Evolutionary conservation across 2,113 vertebrate genomes (phyloP).

Genomic region (Eulemur rufifrons): DNA sequence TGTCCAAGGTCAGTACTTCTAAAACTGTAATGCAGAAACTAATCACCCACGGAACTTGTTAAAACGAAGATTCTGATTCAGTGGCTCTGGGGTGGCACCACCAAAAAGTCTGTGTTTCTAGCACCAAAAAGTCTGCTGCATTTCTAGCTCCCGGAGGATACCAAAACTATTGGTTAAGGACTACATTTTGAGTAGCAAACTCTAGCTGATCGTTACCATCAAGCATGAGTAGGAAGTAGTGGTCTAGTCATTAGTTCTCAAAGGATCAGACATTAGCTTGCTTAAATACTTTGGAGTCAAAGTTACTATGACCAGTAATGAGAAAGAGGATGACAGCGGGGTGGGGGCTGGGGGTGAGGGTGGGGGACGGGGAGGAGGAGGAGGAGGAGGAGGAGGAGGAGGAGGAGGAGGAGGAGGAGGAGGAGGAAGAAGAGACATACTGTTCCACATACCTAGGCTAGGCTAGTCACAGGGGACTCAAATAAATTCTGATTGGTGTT

Average conservation of each 20-base stretch:
- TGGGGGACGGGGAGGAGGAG: fast-evolving
- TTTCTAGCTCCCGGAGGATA: not conserved
- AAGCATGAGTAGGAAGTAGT: not conserved
- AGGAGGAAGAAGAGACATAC: not conserved
- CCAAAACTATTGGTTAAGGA: not conserved
- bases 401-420: not conserved
- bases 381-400: not conserved
- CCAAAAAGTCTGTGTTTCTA: not conserved
- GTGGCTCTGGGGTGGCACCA: not conserved
- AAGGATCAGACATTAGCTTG: not conserved
- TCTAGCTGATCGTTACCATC: not conserved
- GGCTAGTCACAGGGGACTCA: not conserved
- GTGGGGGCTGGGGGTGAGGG: not conserved
- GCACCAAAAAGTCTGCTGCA: not conserved
- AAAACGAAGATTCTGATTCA: not conserved
- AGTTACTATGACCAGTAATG: not conserved
- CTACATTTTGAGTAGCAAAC: not conserved
- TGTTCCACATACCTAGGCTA: not conserved
- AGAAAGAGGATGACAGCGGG: too few relatives aligned
- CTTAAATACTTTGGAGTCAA: not conserved
- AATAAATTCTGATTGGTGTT: not conserved
- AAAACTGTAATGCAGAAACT: not conserved
- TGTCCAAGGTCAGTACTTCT: not conserved
- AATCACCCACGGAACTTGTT: not conserved
- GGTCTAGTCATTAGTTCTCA: not conserved